Evolutionary conservation across 2,113 vertebrate species (phyloP), one percentile per base, ranked within the genome.

Genomic region (Petrocephalus zakoni): DNA sequence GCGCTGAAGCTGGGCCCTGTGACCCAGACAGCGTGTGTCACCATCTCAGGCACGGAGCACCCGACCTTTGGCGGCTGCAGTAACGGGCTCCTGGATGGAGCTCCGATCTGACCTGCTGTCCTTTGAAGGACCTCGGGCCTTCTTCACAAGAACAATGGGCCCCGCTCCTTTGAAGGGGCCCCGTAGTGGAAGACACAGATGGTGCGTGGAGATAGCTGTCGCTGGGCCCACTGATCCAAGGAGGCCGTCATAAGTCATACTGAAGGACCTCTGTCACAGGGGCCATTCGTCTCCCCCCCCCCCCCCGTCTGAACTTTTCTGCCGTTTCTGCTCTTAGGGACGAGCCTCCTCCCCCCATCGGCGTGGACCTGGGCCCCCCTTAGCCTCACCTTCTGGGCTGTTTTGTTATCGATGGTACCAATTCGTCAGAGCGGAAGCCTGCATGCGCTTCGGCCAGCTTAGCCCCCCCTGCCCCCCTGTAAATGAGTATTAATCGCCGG

Each of bases 401-500:
- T 88, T 56, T 75, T 85, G 85, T 52, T 37, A 15, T 83, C 17
- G 17, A 88, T 42, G 17, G 78, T 55, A 37, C 85, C 52, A 58
- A 89, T 92, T 90, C 89, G 89, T 91, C 89, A 88, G 87, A 87
- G 84, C 55, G 47, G 78, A 53, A 85, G 61, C 53, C 58, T 52
- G 56, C 89, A 84, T 91, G 87, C 90, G 89, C 55, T 68, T 78
- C 72, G 87, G 83, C 90, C 92, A 91, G 90, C 92, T 92, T 90
- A 89, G 90, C 68, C 88, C 84, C 90, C 42, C 42, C 42, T 42
- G 90, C 68, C 88, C 84, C 90, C 84, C 90, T 90, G 88, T 89
- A 93, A 92, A 93, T 61, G 89, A 92, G 91, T 90, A 91, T 93
- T 92, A 92, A 92, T 92, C 88, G 90, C 87, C 86, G 25, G 64